Conservation (phyloP, 2,888 invertebrate species). For the Eristalis arbustorum region DNA sequence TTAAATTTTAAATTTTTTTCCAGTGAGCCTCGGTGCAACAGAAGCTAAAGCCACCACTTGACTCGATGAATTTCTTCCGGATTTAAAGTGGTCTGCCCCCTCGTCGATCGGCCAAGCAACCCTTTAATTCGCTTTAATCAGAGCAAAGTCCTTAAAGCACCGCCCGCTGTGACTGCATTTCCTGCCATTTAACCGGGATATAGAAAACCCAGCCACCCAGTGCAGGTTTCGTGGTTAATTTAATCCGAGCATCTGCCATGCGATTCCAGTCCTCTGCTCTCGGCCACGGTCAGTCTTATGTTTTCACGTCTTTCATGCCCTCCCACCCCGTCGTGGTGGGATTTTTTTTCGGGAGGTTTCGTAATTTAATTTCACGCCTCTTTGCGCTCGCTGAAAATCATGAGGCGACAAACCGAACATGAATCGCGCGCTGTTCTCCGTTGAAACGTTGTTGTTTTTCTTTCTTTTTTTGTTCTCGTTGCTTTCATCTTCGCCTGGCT, state of each 20-base stretch:
- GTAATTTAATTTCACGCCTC: conserved; percentile 71
- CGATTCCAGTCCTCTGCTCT: conserved; percentile 36
- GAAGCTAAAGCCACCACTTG: too few species aligned
- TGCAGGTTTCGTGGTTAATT: conserved; percentile 57
- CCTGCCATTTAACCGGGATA: not conserved
- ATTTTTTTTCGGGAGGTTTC: conserved; percentile 48
- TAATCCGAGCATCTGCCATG: conserved; percentile 60
- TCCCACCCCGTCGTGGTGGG: not conserved
- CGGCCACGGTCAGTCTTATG: conserved; percentile 36
- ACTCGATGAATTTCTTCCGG: too few species aligned
- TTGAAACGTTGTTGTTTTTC: not conserved
- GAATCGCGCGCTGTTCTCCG: conserved; percentile 61
- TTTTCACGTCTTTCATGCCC: conserved; percentile 1
- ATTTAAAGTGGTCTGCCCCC: too few species aligned
- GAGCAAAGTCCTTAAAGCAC: not conserved
- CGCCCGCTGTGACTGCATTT: not conserved
- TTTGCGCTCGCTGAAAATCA: conserved; percentile 64
- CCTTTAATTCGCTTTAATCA: not conserved
- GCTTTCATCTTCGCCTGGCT: conserved; percentile 4
- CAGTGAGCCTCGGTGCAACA: too few species aligned
- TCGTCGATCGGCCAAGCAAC: too few species aligned
- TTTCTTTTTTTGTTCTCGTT: not conserved
- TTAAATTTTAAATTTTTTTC: too few species aligned
- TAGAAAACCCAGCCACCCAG: conserved; percentile 39
- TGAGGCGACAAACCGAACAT: conserved; percentile 70